phyloP scores from a whole-genome alignment of 2,113 vertebrate species.

The Ammodytes dubius region DNA sequence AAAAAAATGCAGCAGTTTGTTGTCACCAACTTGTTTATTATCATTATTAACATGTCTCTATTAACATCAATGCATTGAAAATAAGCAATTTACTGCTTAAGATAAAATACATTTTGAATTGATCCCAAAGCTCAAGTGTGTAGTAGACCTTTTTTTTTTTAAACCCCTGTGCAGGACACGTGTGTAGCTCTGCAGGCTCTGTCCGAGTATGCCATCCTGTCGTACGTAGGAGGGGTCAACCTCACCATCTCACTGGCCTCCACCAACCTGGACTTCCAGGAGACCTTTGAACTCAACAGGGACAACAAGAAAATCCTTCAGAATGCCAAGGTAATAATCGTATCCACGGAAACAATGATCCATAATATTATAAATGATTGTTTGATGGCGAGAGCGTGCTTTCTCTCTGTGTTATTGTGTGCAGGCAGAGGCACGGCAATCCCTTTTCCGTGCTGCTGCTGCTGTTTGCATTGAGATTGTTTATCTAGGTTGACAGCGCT shows the following conservation, averaged over 20 bases:
- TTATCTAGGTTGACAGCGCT: slow-evolving; percentile 4
- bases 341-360: slow-evolving; percentile 4
- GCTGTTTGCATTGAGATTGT: background rate
- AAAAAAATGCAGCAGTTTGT: no score
- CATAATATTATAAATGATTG: background rate
- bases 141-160: background rate
- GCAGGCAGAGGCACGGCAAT: slow-evolving; percentile 4
- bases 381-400: background rate
- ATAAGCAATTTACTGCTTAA: background rate
- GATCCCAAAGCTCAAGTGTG: background rate
- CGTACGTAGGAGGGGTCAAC: slow-evolving; percentile 92
- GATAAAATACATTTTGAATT: background rate
- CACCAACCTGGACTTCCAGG: slow-evolving; percentile 95
- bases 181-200: slow-evolving; percentile 94
- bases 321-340: slow-evolving; percentile 86
- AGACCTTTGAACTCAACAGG: slow-evolving; percentile 92
- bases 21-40: no score
- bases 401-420: background rate
- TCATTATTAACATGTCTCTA: background rate
- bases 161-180: slow-evolving; percentile 86
- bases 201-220: slow-evolving; percentile 94
- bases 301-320: slow-evolving; percentile 94
- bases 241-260: slow-evolving; percentile 95
- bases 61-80: background rate
- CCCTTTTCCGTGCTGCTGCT: background rate